Base-by-base conservation (phyloP, 2,888 invertebrate species). In the Nemoura dubitans region DNA sequence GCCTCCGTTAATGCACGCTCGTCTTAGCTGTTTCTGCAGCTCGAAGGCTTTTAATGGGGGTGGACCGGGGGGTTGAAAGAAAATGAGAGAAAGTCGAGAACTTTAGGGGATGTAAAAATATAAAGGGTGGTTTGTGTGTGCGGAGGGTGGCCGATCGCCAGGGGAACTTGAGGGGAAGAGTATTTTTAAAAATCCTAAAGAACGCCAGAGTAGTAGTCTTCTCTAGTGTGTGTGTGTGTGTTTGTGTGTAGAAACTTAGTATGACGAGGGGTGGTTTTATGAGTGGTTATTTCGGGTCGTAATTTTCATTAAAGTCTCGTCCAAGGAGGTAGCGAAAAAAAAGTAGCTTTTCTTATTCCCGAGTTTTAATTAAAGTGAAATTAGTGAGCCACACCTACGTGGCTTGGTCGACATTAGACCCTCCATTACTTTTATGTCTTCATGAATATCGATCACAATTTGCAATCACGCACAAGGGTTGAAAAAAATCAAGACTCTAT, bases 1-100 rank as follows among this genome's bases (percentile, higher is more conserved):
- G 88, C 88, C 87, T 87, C 88, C 87, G 87, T 88, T 88, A 88
- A 88, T 88, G 87, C 88, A 78, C 86, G 85, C 59, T 59, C 84
- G 84, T 84, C 84, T 84, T 76, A 28, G 84, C 28, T 28, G 10
- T 21, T 14, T 28, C 84, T 59, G 16, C n/a, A 28, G 84, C 84
- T 76, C 28, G 76, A 81, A 76, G 84, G 84, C 84, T 84, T 84
- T 84, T 84, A 43, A 59, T 77, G 84, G 26, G 27, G 86, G n/a
- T 82, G 82, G 83, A 30, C 77, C 14, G 85, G 83, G 84, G 86
- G 85, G 82, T 6, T 83, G 84, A 27, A 36, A 42, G 42, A 59
- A 28, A 82, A 85, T 85, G 81, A 36, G 87, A 76, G 36, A 77
- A 82, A 59, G 76, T 36, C 29, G 83, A 27, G 83, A 43, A 42